Conservation (phyloP, 1,140 invertebrate species). For the Zaprionus taronus region DNA sequence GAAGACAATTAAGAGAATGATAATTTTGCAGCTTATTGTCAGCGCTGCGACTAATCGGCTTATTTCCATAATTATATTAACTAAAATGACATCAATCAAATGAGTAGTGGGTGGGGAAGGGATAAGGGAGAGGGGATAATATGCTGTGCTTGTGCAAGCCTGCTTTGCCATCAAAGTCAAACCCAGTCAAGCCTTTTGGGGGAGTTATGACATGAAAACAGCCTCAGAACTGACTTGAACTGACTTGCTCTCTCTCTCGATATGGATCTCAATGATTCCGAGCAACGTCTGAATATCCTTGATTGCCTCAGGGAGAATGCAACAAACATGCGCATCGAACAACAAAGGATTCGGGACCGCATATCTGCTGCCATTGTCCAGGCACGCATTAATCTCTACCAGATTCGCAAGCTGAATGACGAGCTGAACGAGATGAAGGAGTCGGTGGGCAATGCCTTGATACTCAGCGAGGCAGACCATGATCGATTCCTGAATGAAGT, state of each 20-base stretch:
- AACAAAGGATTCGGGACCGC: slow-evolving; percentile 32
- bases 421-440: slow-evolving; percentile 47
- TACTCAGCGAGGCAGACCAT: not conserved
- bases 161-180: slow-evolving; percentile 9
- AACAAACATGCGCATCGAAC: slow-evolving; percentile 43
- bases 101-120: slow-evolving; percentile 11
- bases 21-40: slow-evolving; percentile 55
- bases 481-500: not conserved
- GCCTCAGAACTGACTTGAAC: not conserved
- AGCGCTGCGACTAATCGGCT: slow-evolving; percentile 61
- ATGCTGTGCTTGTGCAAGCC: slow-evolving; percentile 15
- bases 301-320: slow-evolving; percentile 57
- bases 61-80: slow-evolving; percentile 60
- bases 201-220: not conserved
- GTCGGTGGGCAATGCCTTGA: slow-evolving; percentile 25
- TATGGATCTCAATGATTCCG: slow-evolving; percentile 33
- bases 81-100: slow-evolving; percentile 50
- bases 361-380: slow-evolving; percentile 32
- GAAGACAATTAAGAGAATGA: slow-evolving; percentile 37
- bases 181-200: not conserved
- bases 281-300: slow-evolving; percentile 34
- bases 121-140: not conserved
- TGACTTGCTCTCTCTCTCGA: slow-evolving; percentile 2
- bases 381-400: slow-evolving; percentile 12
- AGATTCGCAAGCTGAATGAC: slow-evolving; percentile 23